Evolutionary conservation across 2,113 vertebrate species (phyloP).

Genomic region (Meriones unguiculatus): DNA sequence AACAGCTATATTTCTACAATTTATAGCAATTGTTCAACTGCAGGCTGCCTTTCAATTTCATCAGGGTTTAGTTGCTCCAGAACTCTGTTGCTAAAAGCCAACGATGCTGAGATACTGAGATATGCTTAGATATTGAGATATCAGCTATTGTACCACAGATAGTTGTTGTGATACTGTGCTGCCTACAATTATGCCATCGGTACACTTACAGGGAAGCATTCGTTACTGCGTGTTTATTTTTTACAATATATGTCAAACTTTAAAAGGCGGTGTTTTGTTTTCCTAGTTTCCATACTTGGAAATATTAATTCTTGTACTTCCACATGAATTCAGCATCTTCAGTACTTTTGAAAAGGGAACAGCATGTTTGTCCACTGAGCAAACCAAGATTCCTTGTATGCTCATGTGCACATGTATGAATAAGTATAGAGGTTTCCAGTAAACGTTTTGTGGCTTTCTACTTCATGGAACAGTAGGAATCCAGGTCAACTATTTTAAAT

Average conservation of each 20-base stretch:
- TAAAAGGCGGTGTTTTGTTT: rapidly evolving
- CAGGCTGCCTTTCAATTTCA: slow-evolving; percentile 81
- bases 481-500: slow-evolving; percentile 61
- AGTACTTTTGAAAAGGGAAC: slow-evolving; percentile 46
- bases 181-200: slow-evolving; percentile 63
- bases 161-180: background rate
- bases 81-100: slow-evolving; percentile 61
- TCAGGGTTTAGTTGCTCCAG: slow-evolving; percentile 79
- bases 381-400: background rate
- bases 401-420: no score
- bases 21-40: slow-evolving; percentile 77
- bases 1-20: slow-evolving; percentile 80
- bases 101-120: slow-evolving; percentile 64
- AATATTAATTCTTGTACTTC: slow-evolving; percentile 14
- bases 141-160: slow-evolving; percentile 62
- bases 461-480: background rate
- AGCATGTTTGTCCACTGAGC: background rate
- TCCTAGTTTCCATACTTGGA: background rate
- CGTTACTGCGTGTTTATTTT: slow-evolving; percentile 53
- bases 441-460: background rate
- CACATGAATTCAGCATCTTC: slow-evolving; percentile 31
- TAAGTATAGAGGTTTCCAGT: background rate
- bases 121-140: slow-evolving; percentile 62
- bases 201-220: slow-evolving; percentile 65
- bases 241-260: slow-evolving; percentile 70